These are phyloP conservation scores for Tigriopus japonicus DNA, from an alignment of 1,140 invertebrate genomes.

Conservation along the genomic window DNA sequence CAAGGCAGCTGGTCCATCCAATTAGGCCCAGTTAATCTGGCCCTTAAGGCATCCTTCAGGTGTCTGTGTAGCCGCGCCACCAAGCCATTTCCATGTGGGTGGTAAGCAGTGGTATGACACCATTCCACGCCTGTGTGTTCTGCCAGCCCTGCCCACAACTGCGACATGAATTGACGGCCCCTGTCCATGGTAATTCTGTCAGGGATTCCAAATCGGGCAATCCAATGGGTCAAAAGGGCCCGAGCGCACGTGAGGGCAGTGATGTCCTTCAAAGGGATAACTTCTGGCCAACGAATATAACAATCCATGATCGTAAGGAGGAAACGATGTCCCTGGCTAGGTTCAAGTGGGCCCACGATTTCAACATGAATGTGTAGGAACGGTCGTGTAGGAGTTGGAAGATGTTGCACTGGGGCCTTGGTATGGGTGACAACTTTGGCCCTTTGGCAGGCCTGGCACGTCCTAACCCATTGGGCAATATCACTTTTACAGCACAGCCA, in stretches of 20 bases:
- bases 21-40: too few species aligned
- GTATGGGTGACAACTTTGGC: too few species aligned
- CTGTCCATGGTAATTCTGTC: slow-evolving; percentile 23
- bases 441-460: too few species aligned
- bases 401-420: too few species aligned
- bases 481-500: too few species aligned
- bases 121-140: slow-evolving; percentile 14
- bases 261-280: not conserved
- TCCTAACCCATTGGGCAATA: too few species aligned
- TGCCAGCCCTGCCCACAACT: slow-evolving; percentile 17
- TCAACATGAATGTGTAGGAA: too few species aligned
- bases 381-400: too few species aligned
- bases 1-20: too few species aligned
- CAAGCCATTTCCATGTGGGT: slow-evolving; percentile 24
- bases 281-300: not conserved
- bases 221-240: not conserved
- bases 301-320: not conserved
- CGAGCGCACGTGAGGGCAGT: not conserved
- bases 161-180: slow-evolving; percentile 26
- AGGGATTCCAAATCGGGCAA: not conserved
- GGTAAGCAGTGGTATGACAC: slow-evolving; percentile 23
- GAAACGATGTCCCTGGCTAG: not conserved
- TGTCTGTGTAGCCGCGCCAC: slow-evolving; percentile 24
- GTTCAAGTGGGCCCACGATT: too few species aligned
- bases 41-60: slow-evolving; percentile 24